phyloP scores from a whole-genome alignment of 2,888 invertebrate species.

The Patella pellucida region DNA sequence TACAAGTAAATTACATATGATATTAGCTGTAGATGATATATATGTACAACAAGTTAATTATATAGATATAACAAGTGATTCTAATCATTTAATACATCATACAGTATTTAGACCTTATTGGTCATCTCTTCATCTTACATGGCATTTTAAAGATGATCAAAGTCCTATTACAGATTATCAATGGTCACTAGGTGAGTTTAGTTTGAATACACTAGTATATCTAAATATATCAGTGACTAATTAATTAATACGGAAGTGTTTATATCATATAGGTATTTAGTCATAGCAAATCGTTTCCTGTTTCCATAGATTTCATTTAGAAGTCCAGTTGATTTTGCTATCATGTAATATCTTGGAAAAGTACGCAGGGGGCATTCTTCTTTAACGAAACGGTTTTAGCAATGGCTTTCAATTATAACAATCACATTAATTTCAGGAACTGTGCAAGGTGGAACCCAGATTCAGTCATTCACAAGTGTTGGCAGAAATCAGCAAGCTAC shows the following conservation, averaged over 20 bases:
- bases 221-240: no score
- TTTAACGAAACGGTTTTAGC: no score
- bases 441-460: slow-evolving; percentile 41
- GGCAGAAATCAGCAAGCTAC: slow-evolving; percentile 43
- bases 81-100: not conserved
- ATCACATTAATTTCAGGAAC: slow-evolving; percentile 32
- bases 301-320: no score
- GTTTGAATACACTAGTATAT: no score
- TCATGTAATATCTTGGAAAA: no score
- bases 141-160: slow-evolving; percentile 30
- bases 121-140: slow-evolving; percentile 29
- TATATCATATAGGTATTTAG: no score
- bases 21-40: slow-evolving; percentile 21
- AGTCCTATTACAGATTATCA: slow-evolving; percentile 27
- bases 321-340: no score
- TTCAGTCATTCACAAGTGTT: slow-evolving; percentile 40
- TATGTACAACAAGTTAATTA: slow-evolving; percentile 19
- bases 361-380: no score
- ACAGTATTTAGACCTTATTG: slow-evolving; percentile 29
- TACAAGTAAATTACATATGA: not conserved
- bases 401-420: no score
- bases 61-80: slow-evolving; percentile 3
- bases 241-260: no score
- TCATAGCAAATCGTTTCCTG: no score
- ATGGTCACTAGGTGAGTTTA: slow-evolving; percentile 28